Evolutionary conservation across 2,113 vertebrate species (phyloP), one percentile per base, ranked within the genome.

Genomic region (Seriola aureovittata): DNA sequence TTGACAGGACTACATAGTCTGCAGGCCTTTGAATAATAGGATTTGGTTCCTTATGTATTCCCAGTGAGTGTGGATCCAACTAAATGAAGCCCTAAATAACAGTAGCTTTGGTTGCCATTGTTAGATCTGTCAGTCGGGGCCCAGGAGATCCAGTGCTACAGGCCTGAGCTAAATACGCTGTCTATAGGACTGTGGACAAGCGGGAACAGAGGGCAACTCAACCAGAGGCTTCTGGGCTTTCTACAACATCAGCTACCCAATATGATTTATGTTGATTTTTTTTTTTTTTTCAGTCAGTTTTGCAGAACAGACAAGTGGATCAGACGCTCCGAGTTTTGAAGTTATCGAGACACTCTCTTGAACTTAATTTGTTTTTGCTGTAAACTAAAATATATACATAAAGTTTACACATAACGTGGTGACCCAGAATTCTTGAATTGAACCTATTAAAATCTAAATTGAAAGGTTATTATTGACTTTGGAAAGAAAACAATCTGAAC

Each of bases 261-360:
- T 57, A 87, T 93, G 91, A 95, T 93, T 93, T 93, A 93, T 94
- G 92, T 84, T 84, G 77, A 29, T 82, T 87, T 89, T 88, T 76
- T 50, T n/a, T 25, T 8, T 25, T 11, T 42, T 42, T 38, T 7
- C 38, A 38, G 38, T 38, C 38, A 38, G 5, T 38, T 38, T 38
- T 38, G 8, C 38, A 38, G 82, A 71, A 60, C 76, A 79, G 55
- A 67, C 64, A 54, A 81, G 74, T 75, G 78, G 81, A 89, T 86
- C 75, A 78, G 38, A 42, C 42, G 88, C 83, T 76, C 75, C 75
- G 17, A 21, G 50, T 52, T 21, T 52, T 52, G n/a, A 34, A 66
- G 34, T 57, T 58, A 32, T 17, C 50, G 25, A 64, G 58, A 48
- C 17, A 58, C 34, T 71, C 52, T 69, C 5, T 55, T 36, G 21